Conservation (phyloP, 1,140 invertebrate genomes). For the Teleogryllus occipitalis region DNA sequence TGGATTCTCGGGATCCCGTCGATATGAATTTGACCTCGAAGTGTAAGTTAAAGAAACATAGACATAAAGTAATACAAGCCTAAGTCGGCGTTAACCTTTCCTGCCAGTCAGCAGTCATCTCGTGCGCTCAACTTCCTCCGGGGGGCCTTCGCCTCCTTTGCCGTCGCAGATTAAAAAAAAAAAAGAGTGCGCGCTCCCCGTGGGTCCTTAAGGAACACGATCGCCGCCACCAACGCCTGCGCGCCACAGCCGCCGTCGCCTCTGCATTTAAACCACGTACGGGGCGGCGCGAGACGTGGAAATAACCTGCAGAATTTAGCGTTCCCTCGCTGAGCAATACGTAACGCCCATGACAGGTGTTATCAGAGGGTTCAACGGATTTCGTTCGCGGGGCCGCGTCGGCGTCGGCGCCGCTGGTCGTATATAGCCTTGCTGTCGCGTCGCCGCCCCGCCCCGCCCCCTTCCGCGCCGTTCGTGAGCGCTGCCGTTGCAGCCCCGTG, state of each 20-base stretch:
- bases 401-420: no score
- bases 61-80: no score
- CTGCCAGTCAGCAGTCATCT: no score
- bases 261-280: conserved; percentile 4
- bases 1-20: no score
- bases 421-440: neutral
- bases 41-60: no score
- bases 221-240: neutral
- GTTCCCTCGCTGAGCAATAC: conserved; percentile 3
- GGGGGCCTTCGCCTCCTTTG: no score
- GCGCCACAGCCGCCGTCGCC: neutral
- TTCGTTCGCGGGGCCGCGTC: neutral
- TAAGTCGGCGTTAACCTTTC: no score
- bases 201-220: neutral
- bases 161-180: no score
- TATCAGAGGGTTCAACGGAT: conserved; percentile 3
- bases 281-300: neutral
- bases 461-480: neutral
- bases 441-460: neutral
- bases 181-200: no score
- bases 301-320: conserved; percentile 1
- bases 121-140: no score
- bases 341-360: neutral
- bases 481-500: no score
- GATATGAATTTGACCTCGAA: no score